A percentile compares a stretch with the other conserved stretches of the same genome.
Evolutionary conservation across 2,113 vertebrate genomes (phyloP).

Genomic region (Callionymus lyra): DNA sequence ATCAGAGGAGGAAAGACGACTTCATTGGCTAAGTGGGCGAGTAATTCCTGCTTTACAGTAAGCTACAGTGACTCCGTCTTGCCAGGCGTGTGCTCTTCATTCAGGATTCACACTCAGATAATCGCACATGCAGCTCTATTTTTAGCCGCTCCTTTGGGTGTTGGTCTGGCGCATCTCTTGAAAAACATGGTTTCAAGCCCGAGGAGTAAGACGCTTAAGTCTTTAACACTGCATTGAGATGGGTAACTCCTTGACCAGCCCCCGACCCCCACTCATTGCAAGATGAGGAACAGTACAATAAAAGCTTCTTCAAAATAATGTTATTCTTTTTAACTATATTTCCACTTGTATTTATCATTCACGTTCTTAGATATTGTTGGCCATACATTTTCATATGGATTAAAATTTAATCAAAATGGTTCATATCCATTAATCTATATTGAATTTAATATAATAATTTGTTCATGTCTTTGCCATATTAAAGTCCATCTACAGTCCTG

Average conservation of each 20-base stretch:
- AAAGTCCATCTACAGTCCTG: too few species aligned
- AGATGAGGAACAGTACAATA: slow-evolving; percentile 18
- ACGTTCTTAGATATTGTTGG: not conserved
- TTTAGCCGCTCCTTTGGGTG: slow-evolving; percentile 52
- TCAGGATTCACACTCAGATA: slow-evolving; percentile 48
- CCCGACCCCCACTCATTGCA: slow-evolving; percentile 1
- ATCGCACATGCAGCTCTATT: slow-evolving; percentile 50
- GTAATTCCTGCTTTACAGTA: slow-evolving; percentile 31
- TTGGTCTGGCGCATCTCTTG: slow-evolving; percentile 38
- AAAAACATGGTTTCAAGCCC: slow-evolving; percentile 40
- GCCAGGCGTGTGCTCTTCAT: slow-evolving; percentile 31
- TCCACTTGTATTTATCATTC: too few species aligned
- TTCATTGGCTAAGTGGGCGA: slow-evolving; percentile 5
- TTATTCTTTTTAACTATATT: not conserved
- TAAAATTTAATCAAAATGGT: too few species aligned
- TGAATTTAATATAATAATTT: not conserved
- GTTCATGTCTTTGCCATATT: too few species aligned
- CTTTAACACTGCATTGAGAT: slow-evolving; percentile 42
- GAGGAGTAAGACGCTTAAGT: slow-evolving; percentile 54
- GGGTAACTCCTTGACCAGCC: slow-evolving; percentile 20
- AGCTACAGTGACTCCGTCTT: slow-evolving; percentile 28
- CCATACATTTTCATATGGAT: not conserved
- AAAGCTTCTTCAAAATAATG: not conserved
- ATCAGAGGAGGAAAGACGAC: slow-evolving; percentile 1
- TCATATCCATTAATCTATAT: too few species aligned